Percentiles rank a stretch among this genome's conserved stretches.
Conservation (phyloP, 2,113 vertebrate species). For the Ceyx margarethae region DNA sequence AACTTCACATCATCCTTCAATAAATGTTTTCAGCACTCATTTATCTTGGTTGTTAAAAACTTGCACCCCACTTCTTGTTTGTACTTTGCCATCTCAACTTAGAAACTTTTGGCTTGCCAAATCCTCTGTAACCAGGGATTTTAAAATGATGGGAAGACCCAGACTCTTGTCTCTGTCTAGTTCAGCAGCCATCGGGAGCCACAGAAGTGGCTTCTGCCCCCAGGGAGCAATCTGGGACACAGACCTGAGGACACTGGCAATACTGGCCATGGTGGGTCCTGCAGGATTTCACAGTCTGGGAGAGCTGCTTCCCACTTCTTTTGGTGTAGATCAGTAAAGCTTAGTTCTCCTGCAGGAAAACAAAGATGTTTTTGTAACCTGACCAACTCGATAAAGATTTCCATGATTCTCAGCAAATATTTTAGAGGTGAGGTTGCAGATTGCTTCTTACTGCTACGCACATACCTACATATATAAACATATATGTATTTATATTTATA, state of each 20-base stretch:
- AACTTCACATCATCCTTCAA: background rate
- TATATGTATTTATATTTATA: background rate
- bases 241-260: background rate
- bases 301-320: background rate
- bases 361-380: background rate
- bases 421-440: slow-evolving; percentile 7
- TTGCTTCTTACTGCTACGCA: background rate
- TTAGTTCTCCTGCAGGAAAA: background rate
- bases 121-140: background rate
- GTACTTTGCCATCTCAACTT: background rate
- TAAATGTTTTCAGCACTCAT: background rate
- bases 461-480: background rate
- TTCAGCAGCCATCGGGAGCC: background rate
- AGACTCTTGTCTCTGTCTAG: rapidly evolving
- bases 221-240: rapidly evolving
- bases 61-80: background rate
- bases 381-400: background rate
- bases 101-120: background rate
- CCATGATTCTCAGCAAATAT: slow-evolving; percentile 12
- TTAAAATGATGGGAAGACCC: background rate
- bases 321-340: background rate
- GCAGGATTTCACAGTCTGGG: background rate
- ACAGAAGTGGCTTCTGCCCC: background rate
- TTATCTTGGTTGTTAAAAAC: background rate
- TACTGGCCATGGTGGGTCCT: background rate